Evolutionary conservation across 1,140 invertebrate species (phyloP).

Genomic region (Aleiodes sp.): DNA sequence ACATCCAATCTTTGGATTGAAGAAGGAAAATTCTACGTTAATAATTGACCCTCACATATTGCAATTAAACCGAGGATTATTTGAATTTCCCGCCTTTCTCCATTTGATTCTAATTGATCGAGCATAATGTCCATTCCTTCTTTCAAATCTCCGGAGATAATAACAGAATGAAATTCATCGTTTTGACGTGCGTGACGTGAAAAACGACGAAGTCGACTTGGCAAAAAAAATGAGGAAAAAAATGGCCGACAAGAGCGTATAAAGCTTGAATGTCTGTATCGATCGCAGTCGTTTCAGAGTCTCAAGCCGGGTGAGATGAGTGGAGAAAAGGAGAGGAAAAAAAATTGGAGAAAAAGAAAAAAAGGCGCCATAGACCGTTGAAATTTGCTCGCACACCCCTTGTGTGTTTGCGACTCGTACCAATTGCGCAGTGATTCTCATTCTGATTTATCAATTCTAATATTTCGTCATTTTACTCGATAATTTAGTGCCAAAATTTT

Average conservation of each 20-base stretch:
- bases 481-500: constrained; percentile 21
- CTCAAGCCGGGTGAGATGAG: constrained; percentile 28
- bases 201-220: not conserved
- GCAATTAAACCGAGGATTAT: too few relatives aligned
- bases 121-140: too few relatives aligned
- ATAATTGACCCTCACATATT: not conserved
- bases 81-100: too few relatives aligned
- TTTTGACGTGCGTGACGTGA: not conserved
- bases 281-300: constrained; percentile 31
- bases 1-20: not conserved
- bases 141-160: too few relatives aligned
- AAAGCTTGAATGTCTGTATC: constrained; percentile 35
- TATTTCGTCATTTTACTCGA: not conserved
- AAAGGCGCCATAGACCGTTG: constrained; percentile 16
- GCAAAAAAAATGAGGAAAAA: not conserved
- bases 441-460: not conserved
- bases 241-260: constrained; percentile 1
- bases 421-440: constrained; percentile 30
- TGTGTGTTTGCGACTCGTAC: constrained; percentile 6
- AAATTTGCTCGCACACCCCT: constrained; percentile 21
- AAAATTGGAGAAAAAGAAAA: constrained; percentile 18
- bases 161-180: not conserved
- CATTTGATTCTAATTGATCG: too few relatives aligned
- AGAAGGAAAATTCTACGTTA: too few relatives aligned
- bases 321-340: constrained; percentile 30